Percentiles rank a stretch among this genome's conserved stretches.
phyloP scores from a whole-genome alignment of 2,888 invertebrate genomes.

The Micoletzkya japonica region DNA sequence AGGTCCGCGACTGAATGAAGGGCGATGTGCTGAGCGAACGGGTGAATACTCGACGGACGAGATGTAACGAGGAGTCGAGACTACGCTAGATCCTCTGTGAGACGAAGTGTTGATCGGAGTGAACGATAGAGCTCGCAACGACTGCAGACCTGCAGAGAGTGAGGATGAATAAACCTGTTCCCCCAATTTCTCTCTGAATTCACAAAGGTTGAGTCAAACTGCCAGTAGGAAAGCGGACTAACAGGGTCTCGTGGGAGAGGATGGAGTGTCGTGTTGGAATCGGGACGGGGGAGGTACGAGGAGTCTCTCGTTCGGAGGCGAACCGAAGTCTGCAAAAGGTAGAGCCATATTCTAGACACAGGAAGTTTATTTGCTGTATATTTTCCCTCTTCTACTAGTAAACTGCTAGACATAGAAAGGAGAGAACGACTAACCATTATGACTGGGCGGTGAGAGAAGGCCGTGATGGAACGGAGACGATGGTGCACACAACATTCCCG shows the following conservation, averaged over 20 bases:
- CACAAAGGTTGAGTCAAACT: neutral
- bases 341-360: neutral
- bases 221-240: neutral
- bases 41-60: conserved; percentile 2
- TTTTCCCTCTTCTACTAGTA: too few relatives aligned
- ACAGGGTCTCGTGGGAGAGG: neutral
- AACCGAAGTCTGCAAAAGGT: conserved; percentile 19
- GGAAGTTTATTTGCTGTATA: too few relatives aligned
- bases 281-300: conserved; percentile 17
- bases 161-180: too few relatives aligned
- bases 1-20: conserved; percentile 6
- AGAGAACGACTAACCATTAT: too few relatives aligned
- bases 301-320: conserved; percentile 13
- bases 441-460: too few relatives aligned
- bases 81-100: neutral
- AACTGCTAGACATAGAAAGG: too few relatives aligned
- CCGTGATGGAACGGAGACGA: too few relatives aligned
- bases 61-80: conserved; percentile 8
- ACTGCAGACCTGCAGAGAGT: neutral
- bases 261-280: conserved; percentile 8
- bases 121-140: conserved; percentile 15
- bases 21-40: neutral
- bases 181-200: too few relatives aligned
- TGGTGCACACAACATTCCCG: too few relatives aligned
- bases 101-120: neutral